A percentile compares a stretch with the other conserved stretches of the same genome.
Evolutionary conservation across 1,140 invertebrate genomes (phyloP).

Genomic region (Stenopsyche tienmushanensis): DNA sequence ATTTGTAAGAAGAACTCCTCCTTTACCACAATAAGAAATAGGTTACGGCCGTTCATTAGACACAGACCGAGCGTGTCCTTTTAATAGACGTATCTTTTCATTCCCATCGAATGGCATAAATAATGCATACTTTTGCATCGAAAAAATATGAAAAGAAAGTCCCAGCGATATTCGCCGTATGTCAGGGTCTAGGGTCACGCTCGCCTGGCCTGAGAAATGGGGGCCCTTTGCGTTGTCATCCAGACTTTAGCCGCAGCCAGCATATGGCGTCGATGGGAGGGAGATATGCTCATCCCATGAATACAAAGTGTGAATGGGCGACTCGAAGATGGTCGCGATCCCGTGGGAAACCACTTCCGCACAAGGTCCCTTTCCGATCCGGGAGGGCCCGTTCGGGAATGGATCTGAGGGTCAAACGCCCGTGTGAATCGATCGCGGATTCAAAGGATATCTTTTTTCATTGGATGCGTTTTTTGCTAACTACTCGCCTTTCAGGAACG

Average conservation of each 20-base stretch:
- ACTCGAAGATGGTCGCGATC: not conserved
- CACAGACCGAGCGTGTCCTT: constrained; percentile 36
- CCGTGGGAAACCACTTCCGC: not conserved
- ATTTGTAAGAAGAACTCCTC: not conserved
- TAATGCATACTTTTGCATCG: constrained; percentile 21
- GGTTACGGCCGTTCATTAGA: constrained; percentile 29
- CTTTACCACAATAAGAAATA: constrained; percentile 31
- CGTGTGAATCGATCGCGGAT: too few relatives aligned
- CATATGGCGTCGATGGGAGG: constrained; percentile 20
- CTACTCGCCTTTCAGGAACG: too few relatives aligned
- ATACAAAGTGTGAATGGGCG: not conserved
- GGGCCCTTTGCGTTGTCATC: not conserved
- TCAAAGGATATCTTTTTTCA: too few relatives aligned
- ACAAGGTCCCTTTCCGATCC: not conserved
- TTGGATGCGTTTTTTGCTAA: too few relatives aligned
- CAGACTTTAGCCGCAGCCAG: constrained; percentile 3
- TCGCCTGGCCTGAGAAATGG: constrained; percentile 18
- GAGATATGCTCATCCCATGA: constrained; percentile 5
- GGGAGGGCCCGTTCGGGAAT: too few relatives aligned
- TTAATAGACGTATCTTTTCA: constrained; percentile 34
- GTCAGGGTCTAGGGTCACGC: constrained; percentile 17
- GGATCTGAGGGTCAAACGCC: too few relatives aligned
- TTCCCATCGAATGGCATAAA: constrained; percentile 37
- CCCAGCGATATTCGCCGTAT: not conserved
- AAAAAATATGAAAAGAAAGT: constrained; percentile 22